Evolutionary conservation across 2,888 invertebrate genomes (phyloP).

Genomic region (Drosophila sordidula): DNA sequence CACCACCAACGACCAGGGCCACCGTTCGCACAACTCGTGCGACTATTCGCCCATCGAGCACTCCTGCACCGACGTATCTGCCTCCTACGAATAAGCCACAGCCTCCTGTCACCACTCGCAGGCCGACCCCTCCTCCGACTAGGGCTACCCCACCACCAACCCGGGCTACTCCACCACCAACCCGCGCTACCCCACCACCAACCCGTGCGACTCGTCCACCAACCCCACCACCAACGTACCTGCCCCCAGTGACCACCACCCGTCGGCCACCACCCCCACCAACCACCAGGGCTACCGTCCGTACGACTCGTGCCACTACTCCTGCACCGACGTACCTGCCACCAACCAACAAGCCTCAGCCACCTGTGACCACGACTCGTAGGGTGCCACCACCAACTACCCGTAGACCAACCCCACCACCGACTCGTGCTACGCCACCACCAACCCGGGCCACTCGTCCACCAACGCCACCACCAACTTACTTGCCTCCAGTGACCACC

Average conservation of each 20-base stretch:
- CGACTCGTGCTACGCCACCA: not conserved
- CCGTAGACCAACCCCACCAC: too few species aligned
- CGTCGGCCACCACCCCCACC: slow-evolving; percentile 14
- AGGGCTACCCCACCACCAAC: slow-evolving; percentile 3
- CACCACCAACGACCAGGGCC: slow-evolving; percentile 48
- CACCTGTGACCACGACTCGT: too few species aligned
- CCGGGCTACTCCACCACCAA: slow-evolving; percentile 11
- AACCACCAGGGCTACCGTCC: slow-evolving; percentile 41
- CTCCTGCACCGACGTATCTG: slow-evolving; percentile 50
- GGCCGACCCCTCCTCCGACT: slow-evolving; percentile 29
- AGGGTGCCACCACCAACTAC: slow-evolving; percentile 46
- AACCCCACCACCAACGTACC: slow-evolving; percentile 65
- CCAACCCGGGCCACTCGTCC: not conserved
- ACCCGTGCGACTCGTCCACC: slow-evolving; percentile 10
- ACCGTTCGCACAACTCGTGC: slow-evolving; percentile 39
- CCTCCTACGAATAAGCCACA: slow-evolving; percentile 60
- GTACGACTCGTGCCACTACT: slow-evolving; percentile 27
- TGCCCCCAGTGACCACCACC: slow-evolving; percentile 37
- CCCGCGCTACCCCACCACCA: slow-evolving; percentile 16
- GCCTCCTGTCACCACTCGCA: slow-evolving; percentile 52
- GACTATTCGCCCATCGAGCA: slow-evolving; percentile 28
- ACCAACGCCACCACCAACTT: slow-evolving; percentile 54
- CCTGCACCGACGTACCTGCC: slow-evolving; percentile 2
- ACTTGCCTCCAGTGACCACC: slow-evolving; percentile 50
- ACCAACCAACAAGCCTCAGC: too few species aligned